Evolutionary conservation across 2,888 invertebrate species (phyloP), one percentile per base, ranked within the genome.

Genomic region (Dione vanillae): DNA sequence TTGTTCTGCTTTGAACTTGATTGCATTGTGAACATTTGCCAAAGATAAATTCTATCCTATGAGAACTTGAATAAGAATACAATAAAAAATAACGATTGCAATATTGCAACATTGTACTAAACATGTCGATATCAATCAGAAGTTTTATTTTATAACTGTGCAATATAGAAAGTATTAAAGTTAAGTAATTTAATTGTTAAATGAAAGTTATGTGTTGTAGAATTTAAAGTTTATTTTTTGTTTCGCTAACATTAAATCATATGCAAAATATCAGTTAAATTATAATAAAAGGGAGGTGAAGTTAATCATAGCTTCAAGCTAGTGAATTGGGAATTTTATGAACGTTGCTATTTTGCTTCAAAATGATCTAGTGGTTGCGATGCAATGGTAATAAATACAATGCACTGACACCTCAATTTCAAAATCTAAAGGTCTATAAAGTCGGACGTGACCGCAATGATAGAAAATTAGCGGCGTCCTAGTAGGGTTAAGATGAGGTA

Each of bases 391-490:
- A 90, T 92, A 92, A 91, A 92, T 90, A 89, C 84, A 82, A 85
- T 86, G 81, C 83, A 86, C 89, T 88, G 91, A 90, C 90, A 91
- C 92, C 85, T 91, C 87, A 90, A 90, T 91, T 92, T 90, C 83
- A 83, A 85, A 91, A 89, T 86, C 83, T 84, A 85, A 83, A 86
- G 83, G 86, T 87, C 87, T 89, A 91, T 90, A 91, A 92, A 90
- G 87, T 88, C 85, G 81, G 85, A 82, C 83, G 85, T 86, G 89
- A 87, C 87, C 85, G 84, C 89, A 91, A 90, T 90, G 91, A 92
- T 92, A 91, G 90, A 92, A 92, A 93, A 93, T 93, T 92, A 92
- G 93, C 89, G 85, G 90, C 85, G 89, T 92, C 90, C 90, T 87
- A 88, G 88, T 87, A 86, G 86, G 89, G 89, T 91, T 85, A 82